Conservation (phyloP, 2,113 vertebrate genomes). For the Oncorhynchus masou region DNA sequence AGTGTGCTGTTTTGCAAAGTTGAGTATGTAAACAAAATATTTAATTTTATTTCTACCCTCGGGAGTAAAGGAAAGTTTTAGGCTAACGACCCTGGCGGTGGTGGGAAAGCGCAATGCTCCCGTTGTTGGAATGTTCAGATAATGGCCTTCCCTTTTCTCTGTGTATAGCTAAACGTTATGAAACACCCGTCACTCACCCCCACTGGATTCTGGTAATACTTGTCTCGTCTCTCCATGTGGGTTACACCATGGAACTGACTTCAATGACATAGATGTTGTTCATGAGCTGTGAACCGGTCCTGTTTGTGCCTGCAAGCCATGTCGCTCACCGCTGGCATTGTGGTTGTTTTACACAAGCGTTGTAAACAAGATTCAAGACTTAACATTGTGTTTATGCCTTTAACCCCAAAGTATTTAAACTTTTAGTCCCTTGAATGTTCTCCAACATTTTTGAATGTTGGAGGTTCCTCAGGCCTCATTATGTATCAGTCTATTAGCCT, state of each 20-base stretch:
- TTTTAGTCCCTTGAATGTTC: background rate
- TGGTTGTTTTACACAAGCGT: background rate
- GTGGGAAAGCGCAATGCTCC: conserved; percentile 22
- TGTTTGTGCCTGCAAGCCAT: conserved; percentile 12
- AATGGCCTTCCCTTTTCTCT: conserved; percentile 6
- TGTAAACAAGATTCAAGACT: background rate
- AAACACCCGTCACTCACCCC: conserved; percentile 21
- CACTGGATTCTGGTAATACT: conserved; percentile 41
- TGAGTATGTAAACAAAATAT: conserved; percentile 33
- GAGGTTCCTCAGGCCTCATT: background rate
- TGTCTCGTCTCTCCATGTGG: conserved; percentile 41
- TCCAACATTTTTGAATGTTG: background rate
- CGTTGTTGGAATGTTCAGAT: conserved; percentile 24
- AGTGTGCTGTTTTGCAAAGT: conserved; percentile 2
- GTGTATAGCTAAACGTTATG: conserved; percentile 4
- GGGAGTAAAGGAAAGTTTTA: background rate
- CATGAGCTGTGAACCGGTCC: background rate
- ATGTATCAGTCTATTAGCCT: background rate
- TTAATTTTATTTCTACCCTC: background rate
- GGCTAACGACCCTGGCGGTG: background rate
- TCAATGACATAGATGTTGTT: conserved; percentile 4
- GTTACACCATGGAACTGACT: conserved; percentile 23
- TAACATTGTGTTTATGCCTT: background rate
- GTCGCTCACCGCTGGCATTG: background rate
- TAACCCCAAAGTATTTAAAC: background rate